Base-by-base conservation (phyloP, 35 echinoderm and acorn worm genomes). In the Holothuria glaberrima region DNA sequence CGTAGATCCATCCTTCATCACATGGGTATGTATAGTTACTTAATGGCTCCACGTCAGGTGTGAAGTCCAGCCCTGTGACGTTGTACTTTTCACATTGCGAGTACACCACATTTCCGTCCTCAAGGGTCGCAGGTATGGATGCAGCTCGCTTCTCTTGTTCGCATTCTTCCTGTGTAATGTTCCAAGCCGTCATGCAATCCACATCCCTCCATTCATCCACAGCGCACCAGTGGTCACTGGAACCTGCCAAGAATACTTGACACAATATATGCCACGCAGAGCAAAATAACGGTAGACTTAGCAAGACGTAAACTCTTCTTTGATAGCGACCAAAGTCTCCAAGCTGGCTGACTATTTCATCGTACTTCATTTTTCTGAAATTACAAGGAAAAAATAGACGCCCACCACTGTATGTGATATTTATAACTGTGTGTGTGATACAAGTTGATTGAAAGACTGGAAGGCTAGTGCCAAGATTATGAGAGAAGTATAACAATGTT, bases 261-360 rank as follows among this genome's bases (percentile, higher is more conserved):
- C 48, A 48, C 52, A 84, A 54, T 17, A 84, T 48, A 38, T 59
- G 54, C 80, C 80, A 84, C 12, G 80, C 80, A 30, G 80, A 84
- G 20, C 52, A 84, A 54, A 84, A 34, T 29, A 84, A 35, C 4
- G 80, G 54, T 0, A 84, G 13, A 63, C 80, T 84, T 9, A 84
- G 80, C 57, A 84, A 61, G 17, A 84, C 48, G 21, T 84, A 84
- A 2, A 84, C 31, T 7, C 80, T 48, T 7, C 80, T 25, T 38
- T 84, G 80, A 18, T 84, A 84, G 80, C 46, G 80, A 63, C 80
- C 80, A n/a, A 84, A 84, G 80, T 84, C 80, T 18, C 80, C 80
- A 38, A 84, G 80, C 21, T 84, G 80, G 28, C 80, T 84, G 4
- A 84, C 32, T 9, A 84, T 84, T 38, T 84, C 80, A 29, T 84